These are phyloP conservation scores for Prunella himalayana DNA, from an alignment of 2,113 vertebrate genomes.

Conservation along the genomic window DNA sequence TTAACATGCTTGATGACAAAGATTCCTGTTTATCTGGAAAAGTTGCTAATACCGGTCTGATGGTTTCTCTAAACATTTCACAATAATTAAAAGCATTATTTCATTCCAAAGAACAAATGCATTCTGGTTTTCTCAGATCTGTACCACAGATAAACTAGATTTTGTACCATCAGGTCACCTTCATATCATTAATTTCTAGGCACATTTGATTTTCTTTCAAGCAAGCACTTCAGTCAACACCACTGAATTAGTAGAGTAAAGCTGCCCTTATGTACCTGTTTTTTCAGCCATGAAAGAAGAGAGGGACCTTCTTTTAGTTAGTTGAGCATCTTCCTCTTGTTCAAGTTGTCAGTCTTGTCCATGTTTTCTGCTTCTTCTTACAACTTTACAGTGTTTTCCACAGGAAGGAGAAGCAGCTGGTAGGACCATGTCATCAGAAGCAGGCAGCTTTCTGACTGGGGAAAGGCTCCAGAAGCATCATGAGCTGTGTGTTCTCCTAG, in stretches of 20 bases:
- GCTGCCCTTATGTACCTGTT: neutral
- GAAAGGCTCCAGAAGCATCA: neutral
- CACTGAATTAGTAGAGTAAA: neutral
- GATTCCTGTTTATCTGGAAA: neutral
- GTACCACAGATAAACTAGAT: neutral
- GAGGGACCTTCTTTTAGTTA: neutral
- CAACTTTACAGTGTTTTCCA: neutral
- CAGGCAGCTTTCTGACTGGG: neutral
- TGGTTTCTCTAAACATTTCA: neutral
- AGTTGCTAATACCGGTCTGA: neutral
- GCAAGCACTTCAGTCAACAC: neutral
- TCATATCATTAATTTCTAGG: neutral
- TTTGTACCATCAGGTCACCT: neutral
- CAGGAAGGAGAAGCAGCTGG: neutral
- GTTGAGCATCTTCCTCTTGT: neutral
- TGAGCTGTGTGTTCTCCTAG: neutral
- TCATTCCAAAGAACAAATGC: neutral
- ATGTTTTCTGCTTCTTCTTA: neutral
- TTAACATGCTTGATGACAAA: conserved; percentile 19
- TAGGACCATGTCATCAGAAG: neutral
- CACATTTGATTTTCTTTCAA: neutral
- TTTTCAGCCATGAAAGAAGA: neutral
- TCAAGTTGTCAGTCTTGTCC: neutral
- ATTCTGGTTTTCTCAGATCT: neutral
- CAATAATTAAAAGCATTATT: neutral